Evolutionary conservation across 64 coral and sea anemone genomes (phyloP).

Genomic region (Montipora sp.): DNA sequence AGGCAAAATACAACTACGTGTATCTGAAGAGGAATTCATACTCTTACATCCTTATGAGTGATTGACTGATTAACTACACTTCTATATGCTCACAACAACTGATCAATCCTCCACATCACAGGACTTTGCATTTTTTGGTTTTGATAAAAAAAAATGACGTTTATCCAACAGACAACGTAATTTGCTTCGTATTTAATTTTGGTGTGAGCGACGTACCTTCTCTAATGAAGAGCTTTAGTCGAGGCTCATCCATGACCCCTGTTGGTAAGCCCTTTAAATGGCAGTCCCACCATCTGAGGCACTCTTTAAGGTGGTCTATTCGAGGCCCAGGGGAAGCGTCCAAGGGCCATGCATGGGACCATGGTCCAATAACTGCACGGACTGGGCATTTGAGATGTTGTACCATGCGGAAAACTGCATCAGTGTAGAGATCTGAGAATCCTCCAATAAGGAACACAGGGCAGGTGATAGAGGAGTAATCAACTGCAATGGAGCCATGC

Average conservation of each 20-base stretch:
- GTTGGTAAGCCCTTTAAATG: slow-evolving; percentile 73
- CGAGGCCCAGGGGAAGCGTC: slow-evolving; percentile 48
- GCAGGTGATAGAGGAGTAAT: slow-evolving; percentile 70
- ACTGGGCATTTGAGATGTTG: slow-evolving; percentile 70
- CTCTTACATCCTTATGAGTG: too few relatives aligned
- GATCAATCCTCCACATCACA: too few relatives aligned
- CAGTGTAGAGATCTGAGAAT: slow-evolving; percentile 73
- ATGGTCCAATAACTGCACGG: slow-evolving; percentile 68
- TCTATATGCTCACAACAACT: too few relatives aligned
- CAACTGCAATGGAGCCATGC: slow-evolving; percentile 76
- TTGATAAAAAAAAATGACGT: too few relatives aligned
- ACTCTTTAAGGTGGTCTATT: slow-evolving; percentile 71
- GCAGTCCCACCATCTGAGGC: slow-evolving; percentile 73
- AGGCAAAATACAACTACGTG: too few relatives aligned
- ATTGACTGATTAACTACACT: too few relatives aligned
- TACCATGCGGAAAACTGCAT: slow-evolving; percentile 83
- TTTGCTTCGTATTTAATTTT: too few relatives aligned
- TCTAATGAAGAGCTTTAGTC: slow-evolving; percentile 64
- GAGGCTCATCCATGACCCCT: slow-evolving; percentile 72
- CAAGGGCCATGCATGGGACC: slow-evolving; percentile 78
- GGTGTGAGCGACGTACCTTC: slow-evolving; percentile 51
- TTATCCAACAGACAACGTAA: too few relatives aligned
- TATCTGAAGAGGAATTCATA: not conserved
- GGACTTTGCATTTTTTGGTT: too few relatives aligned
- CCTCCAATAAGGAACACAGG: slow-evolving; percentile 79